Evolutionary conservation across 2,113 vertebrate genomes (phyloP), one percentile per base, ranked within the genome.

Genomic region (Artemisiospiza belli): DNA sequence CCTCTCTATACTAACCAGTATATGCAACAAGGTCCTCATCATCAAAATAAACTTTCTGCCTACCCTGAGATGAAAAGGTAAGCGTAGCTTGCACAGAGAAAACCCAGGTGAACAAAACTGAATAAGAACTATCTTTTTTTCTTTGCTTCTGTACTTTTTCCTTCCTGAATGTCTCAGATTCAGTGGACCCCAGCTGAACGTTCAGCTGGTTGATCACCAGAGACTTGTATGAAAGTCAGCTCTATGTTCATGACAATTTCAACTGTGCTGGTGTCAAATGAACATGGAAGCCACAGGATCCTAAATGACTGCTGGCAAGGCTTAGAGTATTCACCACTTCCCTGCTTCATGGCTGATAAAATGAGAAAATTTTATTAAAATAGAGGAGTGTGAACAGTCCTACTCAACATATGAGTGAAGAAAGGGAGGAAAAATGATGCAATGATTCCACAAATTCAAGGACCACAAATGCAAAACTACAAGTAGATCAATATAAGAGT

Each of bases 361-460:
- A 87, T 28, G 33, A 89, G 41, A 68, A 72, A 84, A 64, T 41
- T 22, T 72, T 51, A n/a, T 24, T 9, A 27, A 70, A 76, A 69
- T 46, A 1, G 3, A 76, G 10, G 1, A 5, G 22, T 33, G n/a
- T 23, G 11, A 43, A 70, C 2, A 2, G 33, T 4, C 30, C 9
- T 55, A 39, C 31, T 69, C 35, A 57, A 90, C 5, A 20, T 43
- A 51, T 8, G 7, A 73, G 18, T 6, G 58, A 83, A 64, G 41
- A 22, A 64, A 83, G 6, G 16, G 11, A 3, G 2, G 0, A 27
- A 47, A 89, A 87, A 55, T 9, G 12, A 9, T 46, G 15, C 9
- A 80, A 9, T 49, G 43, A 70, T 80, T 83, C 46, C 31, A 35
- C 23, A 83, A 43, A 35, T 59, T 33, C 66, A 78, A 76, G 46